These are phyloP conservation scores for Lasioglossum leucozonium DNA, from an alignment of 2,888 invertebrate genomes.

Conservation along the genomic window DNA sequence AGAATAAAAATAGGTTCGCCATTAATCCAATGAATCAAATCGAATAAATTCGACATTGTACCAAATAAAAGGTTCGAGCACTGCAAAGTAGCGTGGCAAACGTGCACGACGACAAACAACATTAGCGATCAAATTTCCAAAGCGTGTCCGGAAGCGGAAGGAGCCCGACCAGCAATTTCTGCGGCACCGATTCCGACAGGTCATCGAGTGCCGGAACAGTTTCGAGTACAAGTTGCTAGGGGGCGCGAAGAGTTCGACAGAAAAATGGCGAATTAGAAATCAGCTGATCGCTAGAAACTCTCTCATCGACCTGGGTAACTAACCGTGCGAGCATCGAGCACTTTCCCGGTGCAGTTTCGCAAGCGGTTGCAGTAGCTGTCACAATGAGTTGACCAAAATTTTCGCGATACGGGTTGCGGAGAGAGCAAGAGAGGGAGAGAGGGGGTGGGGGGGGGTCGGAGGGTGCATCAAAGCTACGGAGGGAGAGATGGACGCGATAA, in stretches of 20 bases:
- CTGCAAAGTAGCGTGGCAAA: not conserved
- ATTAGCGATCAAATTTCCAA: not conserved
- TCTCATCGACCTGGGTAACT: constrained; percentile 37
- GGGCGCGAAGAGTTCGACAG: not conserved
- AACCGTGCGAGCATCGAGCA: constrained; percentile 42
- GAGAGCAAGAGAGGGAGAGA: too few species aligned
- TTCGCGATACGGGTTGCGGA: not conserved
- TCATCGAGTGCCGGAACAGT: not conserved
- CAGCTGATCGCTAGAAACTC: constrained; percentile 39
- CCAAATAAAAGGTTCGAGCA: not conserved
- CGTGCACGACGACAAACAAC: not conserved
- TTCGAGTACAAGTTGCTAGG: not conserved
- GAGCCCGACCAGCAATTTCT: not conserved
- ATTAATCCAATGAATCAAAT: not conserved
- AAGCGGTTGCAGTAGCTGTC: constrained; percentile 34
- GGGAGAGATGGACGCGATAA: constrained; percentile 23
- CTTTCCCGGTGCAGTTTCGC: constrained; percentile 41
- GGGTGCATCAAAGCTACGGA: constrained; percentile 29
- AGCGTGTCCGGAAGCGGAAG: not conserved
- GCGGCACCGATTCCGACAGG: not conserved
- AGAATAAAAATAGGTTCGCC: not conserved
- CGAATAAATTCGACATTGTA: not conserved
- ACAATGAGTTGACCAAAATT: constrained; percentile 56
- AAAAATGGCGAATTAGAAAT: constrained; percentile 40
- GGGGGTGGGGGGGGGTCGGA: not conserved